These are phyloP conservation scores for Quadriops clusia DNA, from an alignment of 2,888 invertebrate genomes.

Conservation along the genomic window DNA sequence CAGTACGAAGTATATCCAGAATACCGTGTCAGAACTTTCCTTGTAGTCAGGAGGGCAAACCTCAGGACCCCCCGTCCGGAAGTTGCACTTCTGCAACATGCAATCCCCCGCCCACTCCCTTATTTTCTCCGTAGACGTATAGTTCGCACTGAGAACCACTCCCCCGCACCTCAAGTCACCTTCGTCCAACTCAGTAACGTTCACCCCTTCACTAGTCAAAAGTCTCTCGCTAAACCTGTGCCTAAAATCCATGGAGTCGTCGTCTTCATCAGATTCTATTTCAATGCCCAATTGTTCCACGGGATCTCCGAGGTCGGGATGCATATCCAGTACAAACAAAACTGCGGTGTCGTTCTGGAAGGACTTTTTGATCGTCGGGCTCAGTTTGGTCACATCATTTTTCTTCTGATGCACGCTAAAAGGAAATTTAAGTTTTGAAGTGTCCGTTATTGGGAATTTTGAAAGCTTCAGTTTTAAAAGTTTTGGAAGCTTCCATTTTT, in stretches of 20 bases:
- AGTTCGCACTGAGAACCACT: slow-evolving; percentile 53
- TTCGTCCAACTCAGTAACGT: slow-evolving; percentile 60
- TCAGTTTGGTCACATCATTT: neutral
- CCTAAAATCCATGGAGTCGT: slow-evolving; percentile 60
- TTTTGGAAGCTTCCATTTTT: slow-evolving; percentile 1
- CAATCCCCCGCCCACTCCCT: slow-evolving; percentile 55
- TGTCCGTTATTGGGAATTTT: neutral
- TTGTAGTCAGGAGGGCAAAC: slow-evolving; percentile 71
- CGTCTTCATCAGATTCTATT: slow-evolving; percentile 61
- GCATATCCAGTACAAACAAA: slow-evolving; percentile 44
- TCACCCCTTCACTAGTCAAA: slow-evolving; percentile 53
- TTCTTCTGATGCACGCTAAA: neutral
- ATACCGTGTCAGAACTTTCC: slow-evolving; percentile 63
- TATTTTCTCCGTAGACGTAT: slow-evolving; percentile 47
- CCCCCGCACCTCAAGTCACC: slow-evolving; percentile 67
- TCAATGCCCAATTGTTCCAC: slow-evolving; percentile 66
- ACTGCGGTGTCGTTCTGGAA: slow-evolving; percentile 22
- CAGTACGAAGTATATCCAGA: slow-evolving; percentile 72
- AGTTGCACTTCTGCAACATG: slow-evolving; percentile 66
- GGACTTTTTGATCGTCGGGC: neutral
- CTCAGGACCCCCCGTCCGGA: slow-evolving; percentile 62
- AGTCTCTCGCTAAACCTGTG: slow-evolving; percentile 57
- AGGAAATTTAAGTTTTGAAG: neutral
- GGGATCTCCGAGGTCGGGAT: slow-evolving; percentile 62
- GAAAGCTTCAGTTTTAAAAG: neutral